Evolutionary conservation across 2,113 vertebrate genomes (phyloP).

Genomic region (Muscicapa adusta): DNA sequence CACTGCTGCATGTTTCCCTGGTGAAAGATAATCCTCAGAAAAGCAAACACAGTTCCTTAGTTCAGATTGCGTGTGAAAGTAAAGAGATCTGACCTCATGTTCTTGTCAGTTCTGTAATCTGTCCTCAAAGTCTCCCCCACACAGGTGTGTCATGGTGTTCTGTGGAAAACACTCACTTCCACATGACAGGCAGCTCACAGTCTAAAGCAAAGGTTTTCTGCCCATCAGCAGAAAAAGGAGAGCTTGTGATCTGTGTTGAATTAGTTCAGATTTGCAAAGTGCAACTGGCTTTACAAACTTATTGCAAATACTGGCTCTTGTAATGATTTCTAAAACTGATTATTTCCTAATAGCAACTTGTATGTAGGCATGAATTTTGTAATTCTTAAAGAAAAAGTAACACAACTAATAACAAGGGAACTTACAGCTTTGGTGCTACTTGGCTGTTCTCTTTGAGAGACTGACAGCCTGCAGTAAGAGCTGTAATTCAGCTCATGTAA

Average conservation of each 20-base stretch:
- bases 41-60: neutral
- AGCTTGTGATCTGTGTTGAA: neutral
- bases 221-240: conserved; percentile 6
- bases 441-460: neutral
- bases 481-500: neutral
- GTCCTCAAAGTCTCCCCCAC: neutral
- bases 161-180: neutral
- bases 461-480: neutral
- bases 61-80: neutral
- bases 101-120: neutral
- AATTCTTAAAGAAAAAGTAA: neutral
- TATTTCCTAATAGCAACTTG: neutral
- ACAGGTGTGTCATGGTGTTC: neutral
- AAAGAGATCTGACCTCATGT: neutral
- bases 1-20: neutral
- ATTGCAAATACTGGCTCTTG: neutral
- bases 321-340: neutral
- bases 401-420: neutral
- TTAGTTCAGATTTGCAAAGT: neutral
- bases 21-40: neutral
- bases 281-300: neutral
- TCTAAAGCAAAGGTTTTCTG: neutral
- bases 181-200: neutral
- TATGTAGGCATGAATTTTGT: neutral
- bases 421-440: neutral